Conservation (phyloP, 2,113 vertebrate species). For the Genyomyrus donnyi region DNA sequence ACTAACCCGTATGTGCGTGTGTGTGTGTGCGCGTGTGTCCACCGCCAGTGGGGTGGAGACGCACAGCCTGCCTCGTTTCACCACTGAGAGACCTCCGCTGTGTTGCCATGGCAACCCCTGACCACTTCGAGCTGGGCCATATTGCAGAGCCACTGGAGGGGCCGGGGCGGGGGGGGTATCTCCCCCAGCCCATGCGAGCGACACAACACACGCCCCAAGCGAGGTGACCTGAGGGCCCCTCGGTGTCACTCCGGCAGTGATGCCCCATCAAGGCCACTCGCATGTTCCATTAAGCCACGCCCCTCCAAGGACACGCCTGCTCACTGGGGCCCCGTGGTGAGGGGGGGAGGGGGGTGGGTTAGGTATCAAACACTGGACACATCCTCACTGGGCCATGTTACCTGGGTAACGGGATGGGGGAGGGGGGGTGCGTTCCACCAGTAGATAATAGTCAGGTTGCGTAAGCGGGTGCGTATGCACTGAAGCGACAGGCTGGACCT, state of each 20-base stretch:
- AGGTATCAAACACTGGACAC: neutral
- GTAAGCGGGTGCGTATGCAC: neutral
- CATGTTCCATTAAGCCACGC: neutral
- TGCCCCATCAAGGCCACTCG: neutral
- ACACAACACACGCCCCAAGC: neutral
- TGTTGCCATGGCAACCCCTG: slow-evolving; percentile 20
- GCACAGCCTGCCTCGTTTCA: neutral
- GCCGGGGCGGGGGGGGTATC: neutral
- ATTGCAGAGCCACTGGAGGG: slow-evolving; percentile 10
- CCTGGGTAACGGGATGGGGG: neutral
- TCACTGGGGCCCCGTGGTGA: neutral
- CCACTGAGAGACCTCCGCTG: slow-evolving; percentile 16
- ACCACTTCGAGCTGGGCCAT: slow-evolving; percentile 15
- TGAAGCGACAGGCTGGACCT: neutral
- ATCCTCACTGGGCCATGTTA: neutral
- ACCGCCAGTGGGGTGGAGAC: neutral
- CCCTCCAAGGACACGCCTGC: neutral
- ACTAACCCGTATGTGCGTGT: neutral
- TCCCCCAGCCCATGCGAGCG: neutral
- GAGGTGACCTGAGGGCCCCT: neutral
- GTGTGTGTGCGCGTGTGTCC: neutral
- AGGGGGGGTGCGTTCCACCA: neutral
- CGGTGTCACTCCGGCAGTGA: neutral
- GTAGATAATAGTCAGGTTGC: neutral
- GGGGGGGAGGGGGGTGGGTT: neutral